Evolutionary conservation across 2,888 invertebrate genomes (phyloP).

Genomic region (Microctonus hyperodae): DNA sequence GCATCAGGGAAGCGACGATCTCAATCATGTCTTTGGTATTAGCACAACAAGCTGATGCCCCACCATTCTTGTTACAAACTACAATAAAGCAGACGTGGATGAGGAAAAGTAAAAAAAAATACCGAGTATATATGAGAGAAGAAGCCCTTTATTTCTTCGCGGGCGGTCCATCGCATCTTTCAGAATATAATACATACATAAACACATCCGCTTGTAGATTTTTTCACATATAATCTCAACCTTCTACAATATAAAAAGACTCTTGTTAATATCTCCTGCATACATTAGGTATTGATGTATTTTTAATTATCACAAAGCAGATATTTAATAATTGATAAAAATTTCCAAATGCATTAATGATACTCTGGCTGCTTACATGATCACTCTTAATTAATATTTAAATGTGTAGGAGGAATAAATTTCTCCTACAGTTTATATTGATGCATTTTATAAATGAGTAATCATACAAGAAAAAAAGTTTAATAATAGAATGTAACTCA

Average conservation of each 20-base stretch:
- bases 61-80: background rate
- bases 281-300: background rate
- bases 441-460: background rate
- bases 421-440: background rate
- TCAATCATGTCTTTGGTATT: background rate
- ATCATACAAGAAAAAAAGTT: background rate
- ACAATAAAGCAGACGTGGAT: background rate
- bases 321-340: background rate
- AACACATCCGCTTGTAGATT: background rate
- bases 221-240: no score
- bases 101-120: background rate
- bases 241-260: background rate
- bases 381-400: no score
- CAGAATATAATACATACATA: conserved; percentile 1
- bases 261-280: background rate
- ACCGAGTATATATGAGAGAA: background rate
- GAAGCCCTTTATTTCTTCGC: conserved; percentile 28
- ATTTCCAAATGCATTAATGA: background rate
- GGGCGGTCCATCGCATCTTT: conserved; percentile 28
- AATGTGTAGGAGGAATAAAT: background rate
- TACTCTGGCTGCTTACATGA: no score
- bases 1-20: background rate
- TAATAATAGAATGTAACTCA: conserved; percentile 18
- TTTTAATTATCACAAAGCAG: background rate
- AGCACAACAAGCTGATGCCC: conserved; percentile 1